phyloP scores from a whole-genome alignment of 2,888 invertebrate genomes.

The Drosophila mettleri region DNA sequence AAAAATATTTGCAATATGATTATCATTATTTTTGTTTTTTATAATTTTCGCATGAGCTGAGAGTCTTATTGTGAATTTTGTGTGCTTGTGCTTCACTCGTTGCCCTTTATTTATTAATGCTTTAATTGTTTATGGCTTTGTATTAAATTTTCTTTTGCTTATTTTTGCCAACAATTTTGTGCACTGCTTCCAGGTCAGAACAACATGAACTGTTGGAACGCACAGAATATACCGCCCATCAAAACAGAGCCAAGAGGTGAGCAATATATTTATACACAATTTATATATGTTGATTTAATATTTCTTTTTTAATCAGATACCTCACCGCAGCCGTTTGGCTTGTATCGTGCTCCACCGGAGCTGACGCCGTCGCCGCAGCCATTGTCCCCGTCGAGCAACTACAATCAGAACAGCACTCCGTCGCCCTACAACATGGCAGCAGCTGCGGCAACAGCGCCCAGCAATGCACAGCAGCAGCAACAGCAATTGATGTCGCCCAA shows the following conservation, averaged over 20 bases:
- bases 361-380: slow-evolving; percentile 84
- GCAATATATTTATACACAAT: background rate
- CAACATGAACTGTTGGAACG: slow-evolving; percentile 80
- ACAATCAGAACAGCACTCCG: slow-evolving; percentile 81
- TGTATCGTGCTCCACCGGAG: slow-evolving; percentile 80
- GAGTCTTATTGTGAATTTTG: background rate
- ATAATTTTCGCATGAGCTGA: too few relatives aligned
- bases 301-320: slow-evolving; percentile 65
- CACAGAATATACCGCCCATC: slow-evolving; percentile 81
- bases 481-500: slow-evolving; percentile 72
- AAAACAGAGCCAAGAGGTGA: slow-evolving; percentile 85
- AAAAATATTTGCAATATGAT: too few relatives aligned
- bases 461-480: slow-evolving; percentile 60
- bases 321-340: slow-evolving; percentile 82
- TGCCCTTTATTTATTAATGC: background rate
- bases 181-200: slow-evolving; percentile 60
- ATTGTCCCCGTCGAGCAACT: slow-evolving; percentile 81
- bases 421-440: slow-evolving; percentile 81
- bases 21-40: too few relatives aligned
- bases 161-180: slow-evolving; percentile 37
- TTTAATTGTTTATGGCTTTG: slow-evolving; percentile 1
- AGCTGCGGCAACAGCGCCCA: slow-evolving; percentile 45
- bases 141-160: slow-evolving; percentile 10
- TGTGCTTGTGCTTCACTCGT: background rate
- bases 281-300: background rate